Evolutionary conservation across 2,113 vertebrate species (phyloP), one percentile per base, ranked within the genome.

Genomic region (Oophaga pumilio): DNA sequence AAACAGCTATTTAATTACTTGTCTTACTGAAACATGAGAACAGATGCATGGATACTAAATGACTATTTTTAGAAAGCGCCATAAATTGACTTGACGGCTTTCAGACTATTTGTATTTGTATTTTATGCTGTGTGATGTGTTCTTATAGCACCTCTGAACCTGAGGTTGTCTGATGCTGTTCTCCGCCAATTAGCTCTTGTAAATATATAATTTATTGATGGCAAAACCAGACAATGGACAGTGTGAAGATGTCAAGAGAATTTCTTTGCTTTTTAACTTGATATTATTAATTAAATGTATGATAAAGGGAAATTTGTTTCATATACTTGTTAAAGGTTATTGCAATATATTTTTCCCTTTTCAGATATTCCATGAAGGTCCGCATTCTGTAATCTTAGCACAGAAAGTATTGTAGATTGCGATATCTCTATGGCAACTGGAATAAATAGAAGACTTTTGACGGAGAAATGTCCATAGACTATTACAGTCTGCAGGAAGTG

Each of bases 1-100:
- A 80, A 81, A 68, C 26, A 26, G 71, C 76, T 33, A 78, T 79
- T 86, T 86, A 86, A 86, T 86, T 78, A 86, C 73, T 24, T 33
- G 22, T 15, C 73, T 33, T 28, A 10, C 60, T 79, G 26, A 86
- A 33, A 28, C 43, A 28, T 49, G 13, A 18, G 49, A 68, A 14
- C 76, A 68, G 85, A 76, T 78, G 85, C 59, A 20, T 24, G 33
- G 73, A 78, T 78, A 24, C 74, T 76, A 68, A 78, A 15, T 52
- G 57, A 49, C 50, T 85, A 85, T 85, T 77, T 85, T 85, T 85
- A 76, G 73, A 66, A 12, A 2, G 20, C 7, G 17, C 56, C 17
- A 53, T 78, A 53, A 77, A 78, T 78, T 68, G 60, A 66, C 49
- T 49, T 28, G 52, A 73, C 69, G 7, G 28, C 69, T 73, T 33